Base-by-base conservation (phyloP, 2,113 vertebrate species). In the Struthidea cinerea region DNA sequence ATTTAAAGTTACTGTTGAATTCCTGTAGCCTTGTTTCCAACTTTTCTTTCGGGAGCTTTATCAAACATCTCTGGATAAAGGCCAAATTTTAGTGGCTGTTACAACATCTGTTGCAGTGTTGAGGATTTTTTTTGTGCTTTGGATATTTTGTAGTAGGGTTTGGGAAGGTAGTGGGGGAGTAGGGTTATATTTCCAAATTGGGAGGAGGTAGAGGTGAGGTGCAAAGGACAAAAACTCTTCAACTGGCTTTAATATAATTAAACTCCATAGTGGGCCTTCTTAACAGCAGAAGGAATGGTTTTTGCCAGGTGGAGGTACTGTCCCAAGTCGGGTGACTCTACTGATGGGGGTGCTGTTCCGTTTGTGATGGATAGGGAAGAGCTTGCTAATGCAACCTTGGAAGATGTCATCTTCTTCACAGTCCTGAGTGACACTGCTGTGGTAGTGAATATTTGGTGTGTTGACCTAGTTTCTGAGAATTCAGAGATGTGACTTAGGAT, bases 391-490 rank as follows among this genome's bases (percentile, higher is more conserved):
- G 14, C 20, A 59, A 1, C 33, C 7, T 26, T 61, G 11, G 57
- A 44, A 65, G 32, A 24, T 50, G 11, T 35, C 19, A 12, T 83
- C 32, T 50, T 33, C 57, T 70, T n/a, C 35, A 1, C 11, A 33
- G 68, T n/a, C 32, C 35, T n/a, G 18, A 57, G 39, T 21, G 55
- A 20, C 16, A 1, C 28, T 73, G 68, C 64, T 70, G 27, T 87
- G 55, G 28, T 37, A 22, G 69, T 49, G 57, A 84, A 57, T 89
- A 55, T 90, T 84, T 57, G 63, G 60, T 52, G 27, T 42, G 52
- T 39, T 95, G 91, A 89, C 89, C 84, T 89, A 87, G 33, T 94
- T 96, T 93, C 64, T 75, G 73, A 91, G 93, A 67, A 93, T 53
- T 5, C 26, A 46, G 77, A 53, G 60, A 50, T 81, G 55, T 39